A percentile compares a stretch with the other conserved stretches of the same genome.
Conservation (phyloP, 2,797 vertebrate genomes). For the Liparis tanakae region DNA sequence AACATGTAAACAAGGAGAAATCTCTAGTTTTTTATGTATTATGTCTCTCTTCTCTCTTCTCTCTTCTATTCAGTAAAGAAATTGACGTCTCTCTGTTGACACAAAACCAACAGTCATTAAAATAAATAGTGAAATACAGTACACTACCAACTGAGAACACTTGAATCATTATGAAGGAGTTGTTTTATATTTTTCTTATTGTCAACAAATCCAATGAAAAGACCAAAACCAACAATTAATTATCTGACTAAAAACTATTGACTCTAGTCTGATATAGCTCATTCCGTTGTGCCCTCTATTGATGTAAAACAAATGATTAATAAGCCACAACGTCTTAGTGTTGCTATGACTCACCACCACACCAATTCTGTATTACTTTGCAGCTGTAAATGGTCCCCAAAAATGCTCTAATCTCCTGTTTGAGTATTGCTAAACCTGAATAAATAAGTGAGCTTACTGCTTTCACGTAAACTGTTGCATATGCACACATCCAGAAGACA, state of each 20-base stretch:
- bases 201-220: slow-evolving; percentile 7
- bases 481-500: neutral
- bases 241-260: neutral
- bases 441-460: neutral
- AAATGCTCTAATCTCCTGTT: neutral
- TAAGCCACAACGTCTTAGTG: too few species aligned
- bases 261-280: neutral
- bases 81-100: neutral
- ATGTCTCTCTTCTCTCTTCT: neutral
- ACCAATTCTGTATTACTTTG: neutral
- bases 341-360: neutral
- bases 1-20: slow-evolving; percentile 38
- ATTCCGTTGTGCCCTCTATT: neutral
- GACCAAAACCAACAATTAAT: slow-evolving; percentile 1
- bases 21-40: neutral
- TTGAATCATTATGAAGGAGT: neutral
- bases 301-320: neutral
- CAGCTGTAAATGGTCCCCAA: neutral
- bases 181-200: neutral
- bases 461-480: slow-evolving; percentile 9
- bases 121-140: neutral
- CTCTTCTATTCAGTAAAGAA: slow-evolving; percentile 2
- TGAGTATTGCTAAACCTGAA: neutral
- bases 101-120: neutral
- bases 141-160: slow-evolving; percentile 2